A percentile compares a stretch with the other conserved stretches of the same genome.
Conservation (phyloP, 2,888 invertebrate genomes). For the Mesorhabditis belari region DNA sequence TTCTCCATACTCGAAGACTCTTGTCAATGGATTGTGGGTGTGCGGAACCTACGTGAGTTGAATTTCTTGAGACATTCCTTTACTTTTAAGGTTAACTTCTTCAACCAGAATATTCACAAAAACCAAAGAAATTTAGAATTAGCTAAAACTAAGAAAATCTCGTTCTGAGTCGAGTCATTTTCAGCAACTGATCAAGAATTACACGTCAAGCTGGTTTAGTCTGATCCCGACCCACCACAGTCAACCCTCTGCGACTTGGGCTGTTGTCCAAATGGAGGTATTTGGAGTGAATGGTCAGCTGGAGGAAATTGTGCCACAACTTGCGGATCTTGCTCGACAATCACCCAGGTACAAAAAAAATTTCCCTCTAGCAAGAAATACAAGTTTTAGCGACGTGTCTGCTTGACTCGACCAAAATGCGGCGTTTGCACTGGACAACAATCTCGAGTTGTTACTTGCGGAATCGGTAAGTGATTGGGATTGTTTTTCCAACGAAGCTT, state of each 20-base stretch:
- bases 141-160: too few relatives aligned
- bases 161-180: too few relatives aligned
- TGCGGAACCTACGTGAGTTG: neutral
- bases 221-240: neutral
- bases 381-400: neutral
- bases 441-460: neutral
- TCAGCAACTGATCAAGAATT: too few relatives aligned
- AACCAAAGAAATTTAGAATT: too few relatives aligned
- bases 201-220: too few relatives aligned
- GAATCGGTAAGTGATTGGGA: neutral
- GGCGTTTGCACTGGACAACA: neutral
- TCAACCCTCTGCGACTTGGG: conserved; percentile 6
- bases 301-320: conserved; percentile 16
- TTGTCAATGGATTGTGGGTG: neutral
- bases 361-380: neutral
- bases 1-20: neutral
- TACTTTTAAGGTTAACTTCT: too few relatives aligned
- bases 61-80: too few relatives aligned
- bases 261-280: conserved; percentile 27
- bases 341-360: conserved; percentile 6
- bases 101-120: too few relatives aligned
- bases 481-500: too few relatives aligned
- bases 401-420: neutral
- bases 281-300: conserved; percentile 28
- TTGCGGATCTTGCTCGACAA: conserved; percentile 23